Evolutionary conservation across 2,888 invertebrate species (phyloP), one percentile per base, ranked within the genome.

Genomic region (Plagodis dolabraria): DNA sequence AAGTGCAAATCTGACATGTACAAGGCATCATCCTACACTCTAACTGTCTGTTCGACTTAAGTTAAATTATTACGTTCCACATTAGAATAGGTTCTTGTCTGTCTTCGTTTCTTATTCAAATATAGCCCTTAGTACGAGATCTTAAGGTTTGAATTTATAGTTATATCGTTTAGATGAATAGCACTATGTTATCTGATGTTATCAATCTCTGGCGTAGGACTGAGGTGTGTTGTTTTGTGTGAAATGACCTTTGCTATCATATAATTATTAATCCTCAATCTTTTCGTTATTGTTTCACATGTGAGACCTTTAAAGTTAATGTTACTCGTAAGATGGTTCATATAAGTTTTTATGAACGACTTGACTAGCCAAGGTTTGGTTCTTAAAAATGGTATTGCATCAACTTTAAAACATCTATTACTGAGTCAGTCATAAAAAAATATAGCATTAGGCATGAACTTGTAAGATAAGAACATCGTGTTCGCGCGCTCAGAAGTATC

Each of bases 151-250:
- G 57, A 2, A 53, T 47, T 67, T 40, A 46, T 34, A 12, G 42
- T 22, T 43, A 73, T 76, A 75, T 40, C 74, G 7, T 54, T 9
- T 42, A 47, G 48, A 60, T 49, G 35, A 75, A 78, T 78, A 74
- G 69, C 71, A 63, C 62, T 52, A 60, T 50, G 65, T 72, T 80
- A 78, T 77, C 73, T 72, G 71, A 74, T 69, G 71, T 72, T 76
- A 82, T 82, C 75, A 77, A 81, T 81, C 76, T 77, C 67, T 60
- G 61, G 60, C 53, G 57, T 68, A 73, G 67, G 72, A 77, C 76
- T 72, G 78, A 75, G 71, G 69, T 70, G 71, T 68, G 70, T 70
- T 75, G 74, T 73, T 67, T 72, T 65, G 73, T 79, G 79, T 74
- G 74, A 77, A 68, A 67, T 68, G 65, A 77, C 76, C 73, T 78